Conservation (phyloP, 2,888 invertebrate species). For the Hoplodrina ambigua region DNA sequence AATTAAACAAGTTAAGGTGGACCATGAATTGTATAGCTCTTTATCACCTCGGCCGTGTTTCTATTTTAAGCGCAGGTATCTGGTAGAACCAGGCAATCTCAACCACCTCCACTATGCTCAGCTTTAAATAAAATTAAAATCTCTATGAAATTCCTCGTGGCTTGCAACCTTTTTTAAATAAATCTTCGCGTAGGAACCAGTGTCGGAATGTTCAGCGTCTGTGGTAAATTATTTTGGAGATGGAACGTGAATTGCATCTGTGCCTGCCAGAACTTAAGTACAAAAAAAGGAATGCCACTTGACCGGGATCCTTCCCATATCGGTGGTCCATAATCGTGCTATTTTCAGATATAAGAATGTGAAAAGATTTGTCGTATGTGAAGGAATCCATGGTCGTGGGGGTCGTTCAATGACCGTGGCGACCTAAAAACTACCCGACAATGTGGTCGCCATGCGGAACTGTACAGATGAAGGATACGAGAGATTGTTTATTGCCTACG, state of each 20-base stretch:
- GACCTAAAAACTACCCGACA: slow-evolving; percentile 76
- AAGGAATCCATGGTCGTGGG: slow-evolving; percentile 72
- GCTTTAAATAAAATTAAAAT: slow-evolving; percentile 79
- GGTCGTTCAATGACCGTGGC: slow-evolving; percentile 72
- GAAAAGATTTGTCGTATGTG: slow-evolving; percentile 71
- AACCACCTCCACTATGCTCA: slow-evolving; percentile 63
- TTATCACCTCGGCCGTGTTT: slow-evolving; percentile 72
- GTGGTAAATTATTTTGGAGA: slow-evolving; percentile 59
- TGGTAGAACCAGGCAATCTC: slow-evolving; percentile 72
- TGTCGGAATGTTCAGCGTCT: slow-evolving; percentile 57
- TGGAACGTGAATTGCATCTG: slow-evolving; percentile 41
- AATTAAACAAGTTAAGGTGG: slow-evolving; percentile 63
- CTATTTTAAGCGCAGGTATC: slow-evolving; percentile 81
- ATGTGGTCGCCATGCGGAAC: slow-evolving; percentile 79
- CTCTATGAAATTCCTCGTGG: slow-evolving; percentile 74
- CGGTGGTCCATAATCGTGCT: slow-evolving; percentile 57
- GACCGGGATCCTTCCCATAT: slow-evolving; percentile 51
- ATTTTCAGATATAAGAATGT: slow-evolving; percentile 68
- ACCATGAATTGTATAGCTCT: slow-evolving; percentile 75
- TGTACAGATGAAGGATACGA: slow-evolving; percentile 74
- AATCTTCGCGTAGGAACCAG: slow-evolving; percentile 59
- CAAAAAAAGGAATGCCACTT: slow-evolving; percentile 63
- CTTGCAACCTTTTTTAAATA: slow-evolving; percentile 69
- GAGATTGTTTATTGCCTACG: slow-evolving; percentile 76
- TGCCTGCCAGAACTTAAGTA: slow-evolving; percentile 34